Percentiles rank a stretch among this genome's conserved stretches.
These are phyloP conservation scores for Peromyscus californicus DNA, from an alignment of 2,113 vertebrate genomes.

Conservation along the genomic window DNA sequence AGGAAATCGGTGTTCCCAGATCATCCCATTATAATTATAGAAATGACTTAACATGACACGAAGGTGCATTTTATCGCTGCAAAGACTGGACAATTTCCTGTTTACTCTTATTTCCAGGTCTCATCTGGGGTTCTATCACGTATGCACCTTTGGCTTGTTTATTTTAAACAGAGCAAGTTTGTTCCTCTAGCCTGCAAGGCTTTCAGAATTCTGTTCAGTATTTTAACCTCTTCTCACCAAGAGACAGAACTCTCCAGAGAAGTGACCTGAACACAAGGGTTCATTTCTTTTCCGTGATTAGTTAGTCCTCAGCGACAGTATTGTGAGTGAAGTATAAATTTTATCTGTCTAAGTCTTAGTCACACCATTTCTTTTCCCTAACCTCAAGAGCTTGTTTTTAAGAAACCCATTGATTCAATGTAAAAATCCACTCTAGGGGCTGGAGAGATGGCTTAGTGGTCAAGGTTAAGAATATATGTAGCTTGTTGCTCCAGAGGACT, in stretches of 20 bases:
- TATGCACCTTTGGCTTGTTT: background rate
- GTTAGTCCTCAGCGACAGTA: background rate
- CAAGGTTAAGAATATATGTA: background rate
- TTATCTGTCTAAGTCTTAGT: background rate
- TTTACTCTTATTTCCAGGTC: background rate
- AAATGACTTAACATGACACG: background rate
- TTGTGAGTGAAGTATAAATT: background rate
- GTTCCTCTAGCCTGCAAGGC: background rate
- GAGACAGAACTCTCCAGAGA: background rate
- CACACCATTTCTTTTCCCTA: background rate
- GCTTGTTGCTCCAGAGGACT: background rate
- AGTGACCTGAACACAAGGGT: background rate
- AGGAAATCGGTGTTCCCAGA: background rate
- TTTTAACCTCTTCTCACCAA: background rate
- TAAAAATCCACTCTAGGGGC: background rate
- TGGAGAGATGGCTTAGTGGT: background rate
- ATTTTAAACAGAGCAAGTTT: background rate
- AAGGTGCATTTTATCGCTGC: background rate
- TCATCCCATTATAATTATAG: conserved; percentile 34
- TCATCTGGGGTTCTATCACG: background rate
- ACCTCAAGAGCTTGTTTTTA: background rate
- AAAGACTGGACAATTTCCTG: background rate
- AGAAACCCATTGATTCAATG: background rate
- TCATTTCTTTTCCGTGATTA: background rate
- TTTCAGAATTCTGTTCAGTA: background rate